Conservation (phyloP, 1,140 invertebrate genomes). For the Ceratina calcarata region DNA sequence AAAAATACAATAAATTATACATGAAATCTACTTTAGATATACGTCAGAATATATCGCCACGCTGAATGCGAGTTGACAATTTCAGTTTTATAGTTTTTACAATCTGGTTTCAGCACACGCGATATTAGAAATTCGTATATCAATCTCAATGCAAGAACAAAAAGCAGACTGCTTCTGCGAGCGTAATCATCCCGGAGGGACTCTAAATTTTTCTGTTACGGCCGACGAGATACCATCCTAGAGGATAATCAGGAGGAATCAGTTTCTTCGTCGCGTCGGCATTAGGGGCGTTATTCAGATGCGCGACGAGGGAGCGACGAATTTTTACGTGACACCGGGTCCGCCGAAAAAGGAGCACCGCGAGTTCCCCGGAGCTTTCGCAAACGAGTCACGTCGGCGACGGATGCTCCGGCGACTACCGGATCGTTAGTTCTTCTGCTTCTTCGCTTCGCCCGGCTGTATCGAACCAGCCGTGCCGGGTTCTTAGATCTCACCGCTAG, state of each 20-base stretch:
- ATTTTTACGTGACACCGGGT: slow-evolving; percentile 39
- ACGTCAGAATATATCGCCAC: too few species aligned
- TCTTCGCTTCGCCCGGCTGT: slow-evolving; percentile 27
- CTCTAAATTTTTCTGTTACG: neutral
- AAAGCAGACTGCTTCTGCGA: neutral
- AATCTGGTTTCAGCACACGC: neutral
- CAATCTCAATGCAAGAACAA: neutral
- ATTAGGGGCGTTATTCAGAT: slow-evolving; percentile 48
- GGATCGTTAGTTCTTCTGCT: slow-evolving; percentile 41
- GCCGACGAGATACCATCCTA: neutral
- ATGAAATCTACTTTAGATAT: too few species aligned
- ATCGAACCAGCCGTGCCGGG: slow-evolving; percentile 25
- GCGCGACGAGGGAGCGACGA: slow-evolving; percentile 12
- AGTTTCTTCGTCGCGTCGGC: neutral
- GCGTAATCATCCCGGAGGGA: neutral
- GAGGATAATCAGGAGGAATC: slow-evolving; percentile 29
- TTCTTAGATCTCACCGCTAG: slow-evolving; percentile 38
- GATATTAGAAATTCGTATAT: neutral
- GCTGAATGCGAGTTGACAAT: too few species aligned
- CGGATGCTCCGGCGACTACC: slow-evolving; percentile 24
- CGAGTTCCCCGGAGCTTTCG: neutral
- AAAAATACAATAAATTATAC: too few species aligned
- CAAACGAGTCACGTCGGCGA: slow-evolving; percentile 49
- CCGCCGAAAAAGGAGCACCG: neutral
- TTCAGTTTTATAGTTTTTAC: neutral